phyloP scores from a whole-genome alignment of 2,797 vertebrate species.

The Onychomys arenicola region DNA sequence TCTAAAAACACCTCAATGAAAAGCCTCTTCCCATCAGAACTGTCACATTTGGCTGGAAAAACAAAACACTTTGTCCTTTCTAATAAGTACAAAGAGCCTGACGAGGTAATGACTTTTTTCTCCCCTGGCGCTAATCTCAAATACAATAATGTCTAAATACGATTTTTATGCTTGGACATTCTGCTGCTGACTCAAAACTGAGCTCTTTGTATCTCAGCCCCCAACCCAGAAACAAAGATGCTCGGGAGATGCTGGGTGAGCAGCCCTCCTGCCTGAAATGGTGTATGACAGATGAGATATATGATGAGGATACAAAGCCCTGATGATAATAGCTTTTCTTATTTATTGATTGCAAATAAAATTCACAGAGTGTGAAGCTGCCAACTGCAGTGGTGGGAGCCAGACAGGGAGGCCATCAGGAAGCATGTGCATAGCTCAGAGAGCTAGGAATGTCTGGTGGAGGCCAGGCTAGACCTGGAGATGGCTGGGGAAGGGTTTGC shows the following conservation, averaged over 20 bases:
- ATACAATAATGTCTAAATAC: constrained; percentile 60
- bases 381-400: constrained; percentile 82
- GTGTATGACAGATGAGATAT: constrained; percentile 84
- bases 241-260: constrained; percentile 71
- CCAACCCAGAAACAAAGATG: constrained; percentile 79
- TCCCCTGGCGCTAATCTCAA: constrained; percentile 34
- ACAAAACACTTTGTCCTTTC: constrained; percentile 69
- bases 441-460: constrained; percentile 75
- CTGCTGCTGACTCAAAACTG: constrained; percentile 61
- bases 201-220: constrained; percentile 59
- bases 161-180: constrained; percentile 69
- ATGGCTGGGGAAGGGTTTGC: fast-evolving
- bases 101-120: constrained; percentile 65
- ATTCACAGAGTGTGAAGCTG: constrained; percentile 87
- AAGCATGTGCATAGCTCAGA: constrained; percentile 14
- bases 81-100: constrained; percentile 71
- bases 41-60: constrained; percentile 62
- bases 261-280: constrained; percentile 72
- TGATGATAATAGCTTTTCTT: constrained; percentile 85
- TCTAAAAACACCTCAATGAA: constrained; percentile 52
- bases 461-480: background rate
- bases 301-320: constrained; percentile 86
- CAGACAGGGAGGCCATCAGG: constrained; percentile 74
- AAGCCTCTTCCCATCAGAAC: constrained; percentile 53
- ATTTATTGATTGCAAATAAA: constrained; percentile 89